Evolutionary conservation across 1,140 invertebrate species (phyloP).

Genomic region (Zaprionus kolodkinae): DNA sequence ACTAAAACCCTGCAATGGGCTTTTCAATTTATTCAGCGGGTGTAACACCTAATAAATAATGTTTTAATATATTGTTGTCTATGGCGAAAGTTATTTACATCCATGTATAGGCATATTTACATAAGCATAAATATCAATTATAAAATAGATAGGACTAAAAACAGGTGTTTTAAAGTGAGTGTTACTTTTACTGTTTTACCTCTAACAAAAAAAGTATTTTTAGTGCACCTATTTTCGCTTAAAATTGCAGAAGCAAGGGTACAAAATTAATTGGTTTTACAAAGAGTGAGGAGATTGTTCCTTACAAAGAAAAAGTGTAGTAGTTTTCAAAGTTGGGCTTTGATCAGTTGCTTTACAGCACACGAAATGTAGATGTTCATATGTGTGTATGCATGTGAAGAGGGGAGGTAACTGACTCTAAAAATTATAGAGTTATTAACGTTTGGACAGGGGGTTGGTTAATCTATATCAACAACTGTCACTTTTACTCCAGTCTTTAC

Average conservation of each 20-base stretch:
- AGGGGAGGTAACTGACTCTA: slow-evolving; percentile 3
- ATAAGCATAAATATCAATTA: background rate
- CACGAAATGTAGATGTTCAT: background rate
- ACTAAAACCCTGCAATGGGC: background rate
- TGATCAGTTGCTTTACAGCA: background rate
- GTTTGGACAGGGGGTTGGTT: slow-evolving; percentile 3
- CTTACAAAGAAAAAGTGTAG: background rate
- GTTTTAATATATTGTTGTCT: background rate
- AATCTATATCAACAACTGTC: slow-evolving; percentile 33
- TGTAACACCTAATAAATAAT: background rate
- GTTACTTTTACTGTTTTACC: too few species aligned
- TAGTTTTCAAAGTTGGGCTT: background rate
- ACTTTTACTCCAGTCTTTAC: slow-evolving; percentile 42
- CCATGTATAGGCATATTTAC: background rate
- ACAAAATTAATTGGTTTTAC: background rate
- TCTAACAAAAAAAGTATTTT: too few species aligned
- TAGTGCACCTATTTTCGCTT: background rate
- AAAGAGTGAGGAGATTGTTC: background rate
- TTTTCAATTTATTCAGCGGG: background rate
- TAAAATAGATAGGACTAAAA: background rate
- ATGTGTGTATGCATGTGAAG: background rate
- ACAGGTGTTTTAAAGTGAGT: background rate
- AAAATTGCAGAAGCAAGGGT: slow-evolving; percentile 1
- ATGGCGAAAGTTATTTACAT: background rate
- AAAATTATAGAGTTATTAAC: background rate